Evolutionary conservation across 1,140 invertebrate genomes (phyloP).

Genomic region (Linepithema humile): DNA sequence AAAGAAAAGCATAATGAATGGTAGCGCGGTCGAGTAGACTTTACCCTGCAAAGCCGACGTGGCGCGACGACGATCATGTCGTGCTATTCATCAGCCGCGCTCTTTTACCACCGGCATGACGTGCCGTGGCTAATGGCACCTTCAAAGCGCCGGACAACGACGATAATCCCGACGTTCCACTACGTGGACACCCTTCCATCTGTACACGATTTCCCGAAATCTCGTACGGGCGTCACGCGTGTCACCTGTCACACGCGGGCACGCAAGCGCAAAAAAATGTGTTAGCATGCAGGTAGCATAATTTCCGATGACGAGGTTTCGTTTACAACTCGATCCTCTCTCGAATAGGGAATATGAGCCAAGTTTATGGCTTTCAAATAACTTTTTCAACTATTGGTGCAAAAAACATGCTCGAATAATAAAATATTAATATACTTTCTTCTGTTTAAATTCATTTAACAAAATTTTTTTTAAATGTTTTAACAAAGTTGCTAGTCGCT

Average conservation of each 20-base stretch:
- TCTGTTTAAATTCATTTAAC: too few relatives aligned
- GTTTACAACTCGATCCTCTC: neutral
- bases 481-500: neutral
- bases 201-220: slow-evolving; percentile 44
- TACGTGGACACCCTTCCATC: slow-evolving; percentile 22
- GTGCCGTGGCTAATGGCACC: slow-evolving; percentile 57
- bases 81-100: slow-evolving; percentile 59
- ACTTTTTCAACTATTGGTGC: neutral
- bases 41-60: slow-evolving; percentile 27
- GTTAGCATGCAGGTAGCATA: slow-evolving; percentile 50
- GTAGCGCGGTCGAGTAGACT: slow-evolving; percentile 21
- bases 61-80: slow-evolving; percentile 37
- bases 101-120: slow-evolving; percentile 59
- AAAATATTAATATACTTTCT: neutral
- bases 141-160: slow-evolving; percentile 51
- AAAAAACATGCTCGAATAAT: neutral
- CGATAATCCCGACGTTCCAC: slow-evolving; percentile 61
- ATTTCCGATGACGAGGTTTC: slow-evolving; percentile 19
- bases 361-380: neutral
- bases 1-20: slow-evolving; percentile 24
- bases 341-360: neutral
- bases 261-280: slow-evolving; percentile 43
- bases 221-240: slow-evolving; percentile 47
- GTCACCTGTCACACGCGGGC: slow-evolving; percentile 51
- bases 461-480: too few relatives aligned